Conservation (phyloP, 2,113 vertebrate genomes). For the Perognathus longimembris region DNA sequence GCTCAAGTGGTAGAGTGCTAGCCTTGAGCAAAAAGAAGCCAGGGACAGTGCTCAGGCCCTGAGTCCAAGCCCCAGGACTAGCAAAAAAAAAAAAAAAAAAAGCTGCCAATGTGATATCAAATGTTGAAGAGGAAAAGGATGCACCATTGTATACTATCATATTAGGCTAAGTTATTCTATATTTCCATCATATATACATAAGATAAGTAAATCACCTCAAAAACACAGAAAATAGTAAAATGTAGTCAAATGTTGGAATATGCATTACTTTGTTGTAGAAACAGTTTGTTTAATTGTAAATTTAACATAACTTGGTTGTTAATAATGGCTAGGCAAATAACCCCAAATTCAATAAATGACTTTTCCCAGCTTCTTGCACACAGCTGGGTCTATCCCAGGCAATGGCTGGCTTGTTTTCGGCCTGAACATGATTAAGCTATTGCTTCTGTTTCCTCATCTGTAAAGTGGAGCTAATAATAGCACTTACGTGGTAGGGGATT, state of each 20-base stretch:
- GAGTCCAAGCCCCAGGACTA: no score
- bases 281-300: neutral
- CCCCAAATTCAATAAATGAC: neutral
- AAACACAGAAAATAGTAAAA: neutral
- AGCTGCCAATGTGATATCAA: neutral
- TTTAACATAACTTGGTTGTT: neutral
- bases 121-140: neutral
- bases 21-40: no score
- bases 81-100: no score
- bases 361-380: neutral
- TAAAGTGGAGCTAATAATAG: constrained; percentile 28
- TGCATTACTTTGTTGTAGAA: neutral
- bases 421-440: neutral
- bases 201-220: neutral
- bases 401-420: neutral
- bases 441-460: neutral
- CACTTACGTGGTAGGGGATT: neutral
- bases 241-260: neutral
- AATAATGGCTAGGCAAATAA: neutral
- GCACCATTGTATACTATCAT: neutral
- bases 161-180: neutral
- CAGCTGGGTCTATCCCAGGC: neutral
- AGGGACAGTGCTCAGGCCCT: no score
- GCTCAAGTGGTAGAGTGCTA: no score
- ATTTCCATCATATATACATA: neutral